These are phyloP conservation scores for Sceloporus undulatus DNA, from an alignment of 2,113 vertebrate species.

Conservation along the genomic window DNA sequence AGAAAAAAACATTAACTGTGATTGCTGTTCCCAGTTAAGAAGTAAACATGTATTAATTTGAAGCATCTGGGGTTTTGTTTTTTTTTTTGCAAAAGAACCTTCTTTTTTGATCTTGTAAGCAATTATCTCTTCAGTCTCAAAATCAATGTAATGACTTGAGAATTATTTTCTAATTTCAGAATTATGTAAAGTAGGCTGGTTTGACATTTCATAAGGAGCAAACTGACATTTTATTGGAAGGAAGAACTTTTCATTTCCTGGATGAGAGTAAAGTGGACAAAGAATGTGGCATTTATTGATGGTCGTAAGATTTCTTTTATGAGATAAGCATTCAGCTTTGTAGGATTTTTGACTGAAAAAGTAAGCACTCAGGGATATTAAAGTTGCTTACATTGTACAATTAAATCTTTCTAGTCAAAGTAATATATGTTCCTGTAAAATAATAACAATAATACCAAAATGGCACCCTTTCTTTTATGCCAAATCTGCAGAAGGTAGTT, in stretches of 20 bases:
- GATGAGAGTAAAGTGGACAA: neutral
- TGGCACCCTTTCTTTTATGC: neutral
- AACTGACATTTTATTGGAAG: conserved; percentile 16
- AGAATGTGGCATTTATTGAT: conserved; percentile 8
- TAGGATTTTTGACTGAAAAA: conserved; percentile 20
- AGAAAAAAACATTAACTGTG: conserved; percentile 1
- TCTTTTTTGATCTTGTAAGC: conserved; percentile 31
- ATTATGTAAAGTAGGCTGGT: neutral
- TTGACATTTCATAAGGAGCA: conserved; percentile 8
- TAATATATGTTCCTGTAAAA: conserved; percentile 1
- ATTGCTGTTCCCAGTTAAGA: conserved; percentile 30
- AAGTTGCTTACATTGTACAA: conserved; percentile 14
- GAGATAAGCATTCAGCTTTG: neutral
- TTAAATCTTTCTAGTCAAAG: neutral
- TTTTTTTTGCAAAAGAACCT: neutral
- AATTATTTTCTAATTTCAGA: conserved; percentile 32
- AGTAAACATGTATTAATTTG: conserved; percentile 31
- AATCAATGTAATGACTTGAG: conserved; percentile 3
- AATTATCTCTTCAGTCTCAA: conserved; percentile 20
- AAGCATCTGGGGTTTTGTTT: conserved; percentile 16
- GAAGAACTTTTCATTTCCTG: neutral
- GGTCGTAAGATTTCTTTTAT: neutral
- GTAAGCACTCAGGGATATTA: conserved; percentile 17
- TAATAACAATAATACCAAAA: neutral
- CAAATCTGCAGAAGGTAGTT: neutral